These are phyloP conservation scores for Umimayanthus chanpuru DNA, from an alignment of 92 coral and sea anemone genomes.

Conservation along the genomic window DNA sequence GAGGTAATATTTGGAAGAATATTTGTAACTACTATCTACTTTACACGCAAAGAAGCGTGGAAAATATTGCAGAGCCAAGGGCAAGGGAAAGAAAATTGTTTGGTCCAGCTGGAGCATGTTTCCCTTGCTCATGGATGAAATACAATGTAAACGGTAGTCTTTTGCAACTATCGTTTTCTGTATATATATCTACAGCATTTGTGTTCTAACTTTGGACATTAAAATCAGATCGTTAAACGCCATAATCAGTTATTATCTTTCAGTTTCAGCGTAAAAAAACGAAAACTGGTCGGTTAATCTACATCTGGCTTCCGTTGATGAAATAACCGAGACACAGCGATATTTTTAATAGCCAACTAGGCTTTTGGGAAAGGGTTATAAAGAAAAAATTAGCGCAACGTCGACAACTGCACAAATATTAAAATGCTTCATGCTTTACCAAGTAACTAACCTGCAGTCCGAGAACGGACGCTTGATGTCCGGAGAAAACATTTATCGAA, in stretches of 20 bases:
- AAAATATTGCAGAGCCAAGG: background rate
- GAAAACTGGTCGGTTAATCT: background rate
- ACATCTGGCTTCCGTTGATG: background rate
- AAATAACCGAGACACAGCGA: background rate
- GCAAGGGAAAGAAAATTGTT: background rate
- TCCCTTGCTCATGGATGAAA: background rate
- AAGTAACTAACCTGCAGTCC: constrained; percentile 76
- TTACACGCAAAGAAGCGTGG: background rate
- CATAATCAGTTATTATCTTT: background rate
- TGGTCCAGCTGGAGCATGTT: background rate
- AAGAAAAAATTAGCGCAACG: constrained; percentile 2
- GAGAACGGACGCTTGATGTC: constrained; percentile 81
- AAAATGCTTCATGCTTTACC: background rate
- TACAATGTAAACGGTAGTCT: background rate
- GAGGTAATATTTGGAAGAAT: constrained; percentile 5
- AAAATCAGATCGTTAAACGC: background rate
- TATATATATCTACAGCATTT: background rate
- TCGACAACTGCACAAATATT: background rate
- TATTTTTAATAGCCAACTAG: constrained; percentile 4
- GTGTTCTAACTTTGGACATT: background rate
- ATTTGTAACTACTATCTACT: background rate
- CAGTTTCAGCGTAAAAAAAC: no score
- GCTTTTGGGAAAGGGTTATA: background rate
- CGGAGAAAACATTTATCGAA: constrained; percentile 70
- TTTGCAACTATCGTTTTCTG: background rate